Evolutionary conservation across 2,888 invertebrate genomes (phyloP).

Genomic region (Pedicia rivosa): DNA sequence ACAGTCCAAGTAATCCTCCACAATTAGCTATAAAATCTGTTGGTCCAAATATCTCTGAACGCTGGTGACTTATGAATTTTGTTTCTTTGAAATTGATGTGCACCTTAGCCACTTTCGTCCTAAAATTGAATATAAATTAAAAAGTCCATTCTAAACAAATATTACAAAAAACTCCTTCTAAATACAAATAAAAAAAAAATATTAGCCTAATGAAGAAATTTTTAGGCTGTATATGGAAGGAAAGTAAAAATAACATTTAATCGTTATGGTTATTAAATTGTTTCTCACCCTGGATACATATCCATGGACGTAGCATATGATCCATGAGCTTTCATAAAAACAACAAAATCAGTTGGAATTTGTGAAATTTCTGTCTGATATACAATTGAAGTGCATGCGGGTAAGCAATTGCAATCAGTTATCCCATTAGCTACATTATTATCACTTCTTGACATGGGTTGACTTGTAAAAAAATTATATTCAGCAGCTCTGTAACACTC

Average conservation of each 20-base stretch:
- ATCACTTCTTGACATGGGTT: slow-evolving; percentile 19
- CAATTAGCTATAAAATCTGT: slow-evolving; percentile 55
- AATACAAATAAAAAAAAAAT: too few species aligned
- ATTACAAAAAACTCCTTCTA: too few species aligned
- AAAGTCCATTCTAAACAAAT: slow-evolving; percentile 45
- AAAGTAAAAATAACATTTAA: too few species aligned
- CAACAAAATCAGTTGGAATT: slow-evolving; percentile 47
- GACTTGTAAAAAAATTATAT: slow-evolving; percentile 23
- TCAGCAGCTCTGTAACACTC: slow-evolving; percentile 26
- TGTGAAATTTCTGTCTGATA: slow-evolving; percentile 60
- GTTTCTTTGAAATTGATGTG: slow-evolving; percentile 57
- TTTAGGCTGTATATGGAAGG: too few species aligned
- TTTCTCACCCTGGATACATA: too few species aligned
- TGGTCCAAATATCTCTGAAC: slow-evolving; percentile 49
- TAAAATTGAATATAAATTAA: too few species aligned
- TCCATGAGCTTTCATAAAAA: too few species aligned
- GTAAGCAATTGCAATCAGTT: slow-evolving; percentile 24
- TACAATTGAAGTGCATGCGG: slow-evolving; percentile 46
- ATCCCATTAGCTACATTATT: slow-evolving; percentile 22
- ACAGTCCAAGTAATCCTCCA: slow-evolving; percentile 43
- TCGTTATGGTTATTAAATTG: too few species aligned
- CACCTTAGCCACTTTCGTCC: too few species aligned
- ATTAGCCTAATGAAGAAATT: too few species aligned
- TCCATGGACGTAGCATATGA: too few species aligned
- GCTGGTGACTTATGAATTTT: slow-evolving; percentile 48